These are phyloP conservation scores for Pitta sordida DNA, from an alignment of 2,113 vertebrate species.

Conservation along the genomic window DNA sequence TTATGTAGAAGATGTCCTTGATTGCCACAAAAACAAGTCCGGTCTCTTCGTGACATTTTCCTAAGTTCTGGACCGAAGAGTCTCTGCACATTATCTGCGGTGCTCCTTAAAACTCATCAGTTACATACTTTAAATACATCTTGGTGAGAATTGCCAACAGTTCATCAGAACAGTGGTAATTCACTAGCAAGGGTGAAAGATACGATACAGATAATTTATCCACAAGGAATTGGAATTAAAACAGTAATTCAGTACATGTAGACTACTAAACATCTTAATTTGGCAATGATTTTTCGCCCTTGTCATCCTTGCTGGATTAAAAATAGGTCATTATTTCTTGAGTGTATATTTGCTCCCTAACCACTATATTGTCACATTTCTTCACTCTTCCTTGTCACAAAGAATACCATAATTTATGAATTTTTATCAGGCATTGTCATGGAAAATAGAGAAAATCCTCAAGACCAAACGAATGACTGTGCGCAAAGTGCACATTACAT, in stretches of 20 bases:
- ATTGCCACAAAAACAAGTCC: not conserved
- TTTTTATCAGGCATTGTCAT: constrained; percentile 29
- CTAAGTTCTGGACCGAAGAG: not conserved
- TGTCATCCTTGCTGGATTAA: not conserved
- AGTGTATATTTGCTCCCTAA: not conserved
- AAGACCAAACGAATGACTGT: constrained; percentile 49
- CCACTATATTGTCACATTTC: not conserved
- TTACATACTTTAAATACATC: not conserved
- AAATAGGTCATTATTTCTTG: not conserved
- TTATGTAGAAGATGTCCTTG: not conserved
- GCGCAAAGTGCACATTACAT: constrained; percentile 47
- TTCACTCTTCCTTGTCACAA: constrained; percentile 21
- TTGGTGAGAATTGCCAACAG: not conserved
- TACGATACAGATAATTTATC: not conserved
- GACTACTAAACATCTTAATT: not conserved
- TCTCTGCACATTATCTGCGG: not conserved
- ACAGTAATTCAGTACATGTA: not conserved
- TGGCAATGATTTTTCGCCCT: not conserved
- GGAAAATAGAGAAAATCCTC: constrained; percentile 48
- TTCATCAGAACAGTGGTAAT: not conserved
- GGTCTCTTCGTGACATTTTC: not conserved
- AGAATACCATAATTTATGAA: not conserved
- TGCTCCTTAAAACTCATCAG: not conserved
- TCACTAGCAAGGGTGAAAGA: not conserved
- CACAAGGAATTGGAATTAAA: not conserved